phyloP scores from a whole-genome alignment of 2,888 invertebrate species.

The Stegana nigrithorax region DNA sequence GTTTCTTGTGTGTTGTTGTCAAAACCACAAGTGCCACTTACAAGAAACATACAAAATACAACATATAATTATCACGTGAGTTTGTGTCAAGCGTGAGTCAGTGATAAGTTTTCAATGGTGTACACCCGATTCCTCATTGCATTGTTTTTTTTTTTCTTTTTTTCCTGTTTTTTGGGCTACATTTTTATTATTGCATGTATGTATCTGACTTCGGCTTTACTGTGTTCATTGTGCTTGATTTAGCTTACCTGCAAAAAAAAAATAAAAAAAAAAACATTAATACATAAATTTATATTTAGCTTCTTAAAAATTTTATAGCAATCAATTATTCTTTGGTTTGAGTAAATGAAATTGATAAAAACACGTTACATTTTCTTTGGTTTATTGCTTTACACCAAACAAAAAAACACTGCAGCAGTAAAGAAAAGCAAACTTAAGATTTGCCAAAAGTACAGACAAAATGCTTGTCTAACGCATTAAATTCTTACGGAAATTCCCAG shows the following conservation, averaged over 20 bases:
- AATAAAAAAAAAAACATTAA: not conserved
- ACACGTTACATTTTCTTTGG: not conserved
- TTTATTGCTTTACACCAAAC: not conserved
- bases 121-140: no score
- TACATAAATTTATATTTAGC: not conserved
- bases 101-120: slow-evolving; percentile 31
- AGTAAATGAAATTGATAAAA: not conserved
- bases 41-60: not conserved
- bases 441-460: not conserved
- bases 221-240: not conserved
- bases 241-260: slow-evolving; percentile 8
- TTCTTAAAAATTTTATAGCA: no score
- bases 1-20: no score
- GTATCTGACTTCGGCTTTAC: no score
- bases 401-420: not conserved
- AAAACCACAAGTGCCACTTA: not conserved
- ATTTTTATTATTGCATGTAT: no score
- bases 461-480: no score
- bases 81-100: slow-evolving; percentile 27
- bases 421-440: no score
- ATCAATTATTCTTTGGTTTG: not conserved
- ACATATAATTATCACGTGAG: slow-evolving; percentile 31
- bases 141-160: slow-evolving; percentile 18
- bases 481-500: no score
- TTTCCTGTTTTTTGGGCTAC: no score